These are phyloP conservation scores for Elephantulus edwardii DNA, from an alignment of 2,113 vertebrate genomes.

Conservation along the genomic window DNA sequence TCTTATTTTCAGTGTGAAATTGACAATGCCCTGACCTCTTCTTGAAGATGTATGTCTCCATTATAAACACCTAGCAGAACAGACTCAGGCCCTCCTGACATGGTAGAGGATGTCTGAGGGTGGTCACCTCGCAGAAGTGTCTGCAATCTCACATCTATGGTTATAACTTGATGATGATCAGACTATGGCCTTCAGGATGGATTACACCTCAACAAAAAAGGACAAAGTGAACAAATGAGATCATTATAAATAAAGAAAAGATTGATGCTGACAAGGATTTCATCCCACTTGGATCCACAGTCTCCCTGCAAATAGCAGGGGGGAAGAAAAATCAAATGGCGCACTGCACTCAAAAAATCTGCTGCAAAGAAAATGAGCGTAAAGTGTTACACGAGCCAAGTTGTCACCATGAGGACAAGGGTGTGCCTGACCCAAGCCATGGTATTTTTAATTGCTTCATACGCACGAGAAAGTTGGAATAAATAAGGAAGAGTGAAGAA, in stretches of 20 bases:
- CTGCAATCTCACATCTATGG: not conserved
- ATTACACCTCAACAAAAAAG: not conserved
- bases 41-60: not conserved
- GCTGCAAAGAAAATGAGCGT: not conserved
- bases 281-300: not conserved
- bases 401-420: not conserved
- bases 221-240: not conserved
- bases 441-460: not conserved
- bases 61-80: fast-evolving
- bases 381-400: not conserved
- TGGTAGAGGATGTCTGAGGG: not conserved
- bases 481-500: not conserved
- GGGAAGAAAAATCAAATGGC: not conserved
- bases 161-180: not conserved
- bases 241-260: not conserved
- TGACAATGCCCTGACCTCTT: not conserved
- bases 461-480: not conserved
- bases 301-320: not conserved
- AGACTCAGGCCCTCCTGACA: fast-evolving
- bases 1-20: not conserved
- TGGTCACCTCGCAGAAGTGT: too few species aligned
- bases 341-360: not conserved
- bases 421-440: not conserved
- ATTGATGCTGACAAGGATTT: not conserved
- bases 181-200: not conserved